Percentiles rank a stretch among this genome's conserved stretches.
Evolutionary conservation across 2,888 invertebrate genomes (phyloP).

Genomic region (Tuberolachnus salignus): DNA sequence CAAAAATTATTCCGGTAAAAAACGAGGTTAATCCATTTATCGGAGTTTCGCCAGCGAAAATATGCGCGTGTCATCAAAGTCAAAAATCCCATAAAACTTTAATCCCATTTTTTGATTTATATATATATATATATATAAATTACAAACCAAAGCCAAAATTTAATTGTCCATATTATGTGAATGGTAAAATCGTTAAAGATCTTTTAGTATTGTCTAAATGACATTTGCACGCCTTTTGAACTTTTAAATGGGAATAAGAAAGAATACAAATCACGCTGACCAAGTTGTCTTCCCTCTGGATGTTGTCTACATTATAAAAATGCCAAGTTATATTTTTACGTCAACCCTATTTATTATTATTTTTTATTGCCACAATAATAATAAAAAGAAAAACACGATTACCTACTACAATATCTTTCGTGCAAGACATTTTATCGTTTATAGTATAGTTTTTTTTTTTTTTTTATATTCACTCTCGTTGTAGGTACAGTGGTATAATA

Average conservation of each 20-base stretch:
- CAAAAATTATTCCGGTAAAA: too few relatives aligned
- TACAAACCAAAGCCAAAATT: constrained; percentile 4
- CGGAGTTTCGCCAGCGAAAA: too few relatives aligned
- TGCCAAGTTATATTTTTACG: constrained; percentile 23
- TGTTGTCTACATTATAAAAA: constrained; percentile 17
- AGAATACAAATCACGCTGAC: not conserved
- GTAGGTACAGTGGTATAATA: not conserved
- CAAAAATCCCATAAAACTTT: constrained; percentile 16
- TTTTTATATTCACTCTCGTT: not conserved
- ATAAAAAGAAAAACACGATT: not conserved
- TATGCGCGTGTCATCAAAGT: not conserved
- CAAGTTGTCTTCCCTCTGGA: not conserved
- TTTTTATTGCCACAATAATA: not conserved
- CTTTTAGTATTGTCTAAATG: constrained; percentile 1
- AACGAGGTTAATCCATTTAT: not conserved
- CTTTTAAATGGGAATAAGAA: constrained; percentile 7
- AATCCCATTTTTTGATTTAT: constrained; percentile 6
- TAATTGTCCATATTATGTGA: constrained; percentile 36
- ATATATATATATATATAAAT: constrained; percentile 18
- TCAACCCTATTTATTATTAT: constrained; percentile 24
- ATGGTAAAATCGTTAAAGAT: constrained; percentile 26
- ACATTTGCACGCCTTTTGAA: constrained; percentile 20
- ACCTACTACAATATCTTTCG: not conserved
- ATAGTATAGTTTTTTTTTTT: not conserved
- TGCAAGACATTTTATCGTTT: constrained; percentile 22